Conservation (phyloP, 2,113 vertebrate species). For the Ciconia stormi region DNA sequence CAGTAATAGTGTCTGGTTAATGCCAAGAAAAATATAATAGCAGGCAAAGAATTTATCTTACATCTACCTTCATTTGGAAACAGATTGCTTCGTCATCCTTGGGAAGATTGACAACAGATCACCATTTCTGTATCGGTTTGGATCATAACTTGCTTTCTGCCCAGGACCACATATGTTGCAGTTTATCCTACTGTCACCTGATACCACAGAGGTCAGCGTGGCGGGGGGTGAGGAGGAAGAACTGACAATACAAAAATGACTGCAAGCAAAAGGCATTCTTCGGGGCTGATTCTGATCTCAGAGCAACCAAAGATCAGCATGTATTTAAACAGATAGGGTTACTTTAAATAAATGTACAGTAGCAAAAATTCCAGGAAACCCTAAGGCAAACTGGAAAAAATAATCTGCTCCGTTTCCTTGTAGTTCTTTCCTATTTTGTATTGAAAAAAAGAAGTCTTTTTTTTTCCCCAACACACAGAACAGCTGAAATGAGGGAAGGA, state of each 20-base stretch:
- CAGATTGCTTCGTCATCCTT: constrained; percentile 2
- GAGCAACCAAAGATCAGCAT: constrained; percentile 61
- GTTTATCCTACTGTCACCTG: constrained; percentile 50
- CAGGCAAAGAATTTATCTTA: constrained; percentile 9
- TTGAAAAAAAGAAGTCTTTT: background rate
- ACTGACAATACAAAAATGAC: constrained; percentile 35
- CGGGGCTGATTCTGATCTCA: constrained; percentile 32
- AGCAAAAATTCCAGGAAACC: constrained; percentile 66
- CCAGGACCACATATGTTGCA: constrained; percentile 53
- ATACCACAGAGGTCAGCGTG: background rate
- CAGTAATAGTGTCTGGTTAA: background rate
- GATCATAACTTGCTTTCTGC: background rate
- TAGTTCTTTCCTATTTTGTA: constrained; percentile 38
- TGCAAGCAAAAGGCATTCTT: constrained; percentile 51
- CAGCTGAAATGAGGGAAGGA: background rate
- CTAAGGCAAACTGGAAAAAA: constrained; percentile 61
- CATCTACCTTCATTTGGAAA: constrained; percentile 19
- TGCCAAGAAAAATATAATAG: constrained; percentile 42
- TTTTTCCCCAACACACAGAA: background rate
- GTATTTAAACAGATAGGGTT: constrained; percentile 67
- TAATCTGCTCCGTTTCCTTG: constrained; percentile 21
- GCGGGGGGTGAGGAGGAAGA: constrained; percentile 3
- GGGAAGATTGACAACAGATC: background rate
- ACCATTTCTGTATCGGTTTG: background rate
- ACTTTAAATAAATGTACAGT: constrained; percentile 70